Conservation (phyloP, 2,113 vertebrate species). For the Paradoxurus hermaphroditus region DNA sequence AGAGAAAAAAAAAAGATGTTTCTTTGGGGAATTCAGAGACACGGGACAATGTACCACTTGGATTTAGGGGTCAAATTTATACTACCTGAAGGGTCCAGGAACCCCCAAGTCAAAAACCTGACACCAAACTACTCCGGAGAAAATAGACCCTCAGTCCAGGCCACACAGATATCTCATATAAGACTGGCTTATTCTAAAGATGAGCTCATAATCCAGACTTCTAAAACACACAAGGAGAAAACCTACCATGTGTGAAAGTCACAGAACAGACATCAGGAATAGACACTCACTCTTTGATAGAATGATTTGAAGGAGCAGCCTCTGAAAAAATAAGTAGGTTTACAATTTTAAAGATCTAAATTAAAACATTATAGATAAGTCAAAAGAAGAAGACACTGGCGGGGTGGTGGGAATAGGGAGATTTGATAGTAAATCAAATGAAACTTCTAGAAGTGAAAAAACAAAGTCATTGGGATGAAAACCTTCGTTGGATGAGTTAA, state of each 20-base stretch:
- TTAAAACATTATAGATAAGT: neutral
- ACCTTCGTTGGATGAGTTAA: neutral
- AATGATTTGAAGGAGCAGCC: neutral
- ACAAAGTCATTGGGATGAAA: neutral
- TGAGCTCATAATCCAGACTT: neutral
- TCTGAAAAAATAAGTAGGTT: neutral
- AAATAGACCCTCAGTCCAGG: neutral
- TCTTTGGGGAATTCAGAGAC: neutral
- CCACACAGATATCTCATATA: neutral
- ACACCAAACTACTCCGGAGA: neutral
- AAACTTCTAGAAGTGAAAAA: neutral
- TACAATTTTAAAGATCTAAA: neutral
- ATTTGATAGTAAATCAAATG: neutral
- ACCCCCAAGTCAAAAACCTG: neutral
- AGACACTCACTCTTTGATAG: neutral
- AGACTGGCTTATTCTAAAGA: neutral
- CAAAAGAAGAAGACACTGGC: neutral
- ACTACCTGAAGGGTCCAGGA: neutral
- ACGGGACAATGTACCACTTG: neutral
- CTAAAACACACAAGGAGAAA: neutral
- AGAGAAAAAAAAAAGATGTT: neutral
- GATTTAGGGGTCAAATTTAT: neutral
- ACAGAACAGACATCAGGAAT: neutral
- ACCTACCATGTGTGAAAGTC: neutral
- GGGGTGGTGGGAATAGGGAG: neutral